Evolutionary conservation across 1,140 invertebrate species (phyloP).

Genomic region (Diabrotica virgifera): DNA sequence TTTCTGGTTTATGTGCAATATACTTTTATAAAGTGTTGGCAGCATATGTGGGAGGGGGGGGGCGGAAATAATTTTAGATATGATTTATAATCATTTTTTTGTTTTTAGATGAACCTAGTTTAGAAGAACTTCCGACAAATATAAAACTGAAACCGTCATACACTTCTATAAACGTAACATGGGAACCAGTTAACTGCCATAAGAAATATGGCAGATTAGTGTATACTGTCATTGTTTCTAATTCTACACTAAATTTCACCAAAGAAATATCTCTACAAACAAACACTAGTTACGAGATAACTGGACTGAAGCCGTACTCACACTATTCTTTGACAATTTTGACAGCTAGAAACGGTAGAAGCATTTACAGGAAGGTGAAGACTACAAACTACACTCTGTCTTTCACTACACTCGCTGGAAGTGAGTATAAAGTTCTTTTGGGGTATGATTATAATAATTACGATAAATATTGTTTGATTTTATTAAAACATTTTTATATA

Average conservation of each 20-base stretch:
- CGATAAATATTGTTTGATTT: background rate
- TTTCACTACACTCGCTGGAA: slow-evolving; percentile 35
- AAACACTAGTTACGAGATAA: slow-evolving; percentile 26
- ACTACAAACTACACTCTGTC: slow-evolving; percentile 16
- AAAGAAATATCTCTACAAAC: slow-evolving; percentile 25
- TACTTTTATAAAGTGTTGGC: too few species aligned
- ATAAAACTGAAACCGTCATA: slow-evolving; percentile 27
- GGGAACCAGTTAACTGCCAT: slow-evolving; percentile 33
- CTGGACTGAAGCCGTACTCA: slow-evolving; percentile 29
- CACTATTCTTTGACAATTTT: slow-evolving; percentile 28
- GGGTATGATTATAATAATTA: too few species aligned
- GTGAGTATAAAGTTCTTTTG: slow-evolving; percentile 16
- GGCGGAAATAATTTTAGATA: too few species aligned
- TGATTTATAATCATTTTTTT: too few species aligned
- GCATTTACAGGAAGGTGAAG: slow-evolving; percentile 20
- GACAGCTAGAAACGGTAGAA: slow-evolving; percentile 29
- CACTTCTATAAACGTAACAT: slow-evolving; percentile 28
- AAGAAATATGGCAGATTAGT: slow-evolving; percentile 29
- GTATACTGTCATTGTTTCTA: slow-evolving; percentile 29
- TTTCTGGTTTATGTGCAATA: too few species aligned
- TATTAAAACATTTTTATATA: too few species aligned
- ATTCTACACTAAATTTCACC: slow-evolving; percentile 17
- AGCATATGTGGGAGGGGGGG: too few species aligned
- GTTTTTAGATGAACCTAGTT: slow-evolving; percentile 28
- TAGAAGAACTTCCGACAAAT: slow-evolving; percentile 33